Percentiles rank a stretch among this genome's conserved stretches.
These are phyloP conservation scores for Dicyrtomina minuta DNA, from an alignment of 2,888 invertebrate species.

Conservation along the genomic window DNA sequence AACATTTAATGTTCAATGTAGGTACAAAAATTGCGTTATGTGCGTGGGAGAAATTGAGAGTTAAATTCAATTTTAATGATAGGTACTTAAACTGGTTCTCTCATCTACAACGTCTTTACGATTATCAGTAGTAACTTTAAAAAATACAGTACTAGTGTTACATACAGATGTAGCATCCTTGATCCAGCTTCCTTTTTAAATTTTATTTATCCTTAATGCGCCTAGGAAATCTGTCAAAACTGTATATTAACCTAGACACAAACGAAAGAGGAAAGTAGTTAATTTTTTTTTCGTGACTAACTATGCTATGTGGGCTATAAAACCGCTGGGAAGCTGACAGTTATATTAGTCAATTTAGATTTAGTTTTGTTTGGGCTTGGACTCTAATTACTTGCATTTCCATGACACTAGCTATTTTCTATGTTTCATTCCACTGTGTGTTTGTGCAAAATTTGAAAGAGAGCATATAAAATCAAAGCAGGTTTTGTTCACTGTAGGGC, in stretches of 20 bases:
- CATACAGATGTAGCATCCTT: constrained; percentile 81
- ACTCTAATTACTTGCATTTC: constrained; percentile 58
- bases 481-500: not conserved
- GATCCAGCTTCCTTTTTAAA: constrained; percentile 84
- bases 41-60: constrained; percentile 77
- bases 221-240: constrained; percentile 80
- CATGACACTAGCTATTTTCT: constrained; percentile 59
- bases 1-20: constrained; percentile 33
- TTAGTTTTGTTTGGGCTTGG: constrained; percentile 59
- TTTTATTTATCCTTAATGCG: constrained; percentile 86
- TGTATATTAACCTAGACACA: constrained; percentile 77
- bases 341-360: constrained; percentile 58
- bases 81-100: constrained; percentile 93
- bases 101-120: constrained; percentile 89
- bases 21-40: constrained; percentile 79
- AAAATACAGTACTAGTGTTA: constrained; percentile 77
- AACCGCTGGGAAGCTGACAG: constrained; percentile 58
- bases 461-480: constrained; percentile 88
- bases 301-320: constrained; percentile 80
- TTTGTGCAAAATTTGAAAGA: constrained; percentile 93
- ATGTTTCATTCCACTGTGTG: constrained; percentile 90
- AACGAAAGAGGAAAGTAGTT: constrained; percentile 90
- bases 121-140: constrained; percentile 90
- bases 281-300: constrained; percentile 88
- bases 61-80: constrained; percentile 86